Evolutionary conservation across 1,140 invertebrate genomes (phyloP), one percentile per base, ranked within the genome.

Genomic region (Drosophila nikananu): DNA sequence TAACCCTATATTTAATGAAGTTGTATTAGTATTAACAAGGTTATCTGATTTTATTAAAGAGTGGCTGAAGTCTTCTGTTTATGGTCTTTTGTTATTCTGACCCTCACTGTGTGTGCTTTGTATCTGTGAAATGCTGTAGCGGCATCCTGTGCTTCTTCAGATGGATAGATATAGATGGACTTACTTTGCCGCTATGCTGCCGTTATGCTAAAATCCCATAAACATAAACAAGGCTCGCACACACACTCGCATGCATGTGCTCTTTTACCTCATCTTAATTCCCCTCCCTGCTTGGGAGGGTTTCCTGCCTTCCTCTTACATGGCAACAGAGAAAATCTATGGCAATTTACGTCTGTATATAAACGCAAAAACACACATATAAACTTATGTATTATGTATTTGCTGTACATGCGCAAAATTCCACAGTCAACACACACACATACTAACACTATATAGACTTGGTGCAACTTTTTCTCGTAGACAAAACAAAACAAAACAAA

Each of bases 331-430:
- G 84, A 87, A 87, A 87, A 87, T 87, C 84, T 84, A 87, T 87
- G 79, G 48, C 78, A 78, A 87, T 89, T 89, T 89, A 81, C 77
- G 60, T 71, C 25, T 74, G 65, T 63, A 48, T 72, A 55, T 51
- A 27, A 15, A 52, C 41, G 35, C 59, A 17, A 39, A 44, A 32
- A 21, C 30, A 54, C 30, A 60, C 19, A 61, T 62, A 79, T 55
- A 55, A 49, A 54, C 66, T 87, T 78, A 87, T 83, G 73, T 74
- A 83, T 89, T 89, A 87, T 87, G 73, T 87, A 78, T 83, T 68
- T 78, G 81, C 60, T 89, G 83, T 87, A 87, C 84, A 87, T 87
- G 84, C 84, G 84, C 84, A 87, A 87, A 87, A 81, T 87, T 84
- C 80, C 77, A 84, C 73, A 89, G 74, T 39, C 77, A 60, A 73